Evolutionary conservation across 2,113 vertebrate genomes (phyloP).

Genomic region (Pterocles gutturalis): DNA sequence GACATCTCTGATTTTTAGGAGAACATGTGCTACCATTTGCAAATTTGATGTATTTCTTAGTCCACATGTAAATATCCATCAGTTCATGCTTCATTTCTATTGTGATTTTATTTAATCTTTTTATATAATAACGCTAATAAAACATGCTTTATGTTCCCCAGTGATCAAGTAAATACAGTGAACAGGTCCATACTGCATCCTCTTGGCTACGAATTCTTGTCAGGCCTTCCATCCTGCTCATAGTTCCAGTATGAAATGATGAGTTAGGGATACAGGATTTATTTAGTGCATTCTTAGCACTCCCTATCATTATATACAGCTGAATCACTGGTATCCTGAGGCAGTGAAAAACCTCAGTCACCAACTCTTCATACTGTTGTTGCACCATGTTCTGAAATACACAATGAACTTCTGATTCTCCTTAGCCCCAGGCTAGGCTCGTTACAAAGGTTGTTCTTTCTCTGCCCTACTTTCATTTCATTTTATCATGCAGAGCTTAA

Average conservation of each 20-base stretch:
- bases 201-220: not conserved
- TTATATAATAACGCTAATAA: not conserved
- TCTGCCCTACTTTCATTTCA: slow-evolving; percentile 67
- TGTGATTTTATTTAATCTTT: not conserved
- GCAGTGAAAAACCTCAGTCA: slow-evolving; percentile 70
- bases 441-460: slow-evolving; percentile 73
- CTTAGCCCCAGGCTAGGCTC: slow-evolving; percentile 62
- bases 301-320: slow-evolving; percentile 65
- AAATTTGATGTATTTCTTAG: not conserved
- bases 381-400: slow-evolving; percentile 60
- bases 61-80: not conserved
- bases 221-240: slow-evolving; percentile 27
- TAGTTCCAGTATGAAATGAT: slow-evolving; percentile 42
- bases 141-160: not conserved
- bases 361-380: slow-evolving; percentile 58
- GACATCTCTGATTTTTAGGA: not conserved
- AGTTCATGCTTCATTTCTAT: not conserved
- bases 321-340: slow-evolving; percentile 59
- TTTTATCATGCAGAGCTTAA: slow-evolving; percentile 72
- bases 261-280: slow-evolving; percentile 51
- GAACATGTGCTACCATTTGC: not conserved
- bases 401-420: slow-evolving; percentile 73
- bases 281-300: slow-evolving; percentile 58
- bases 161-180: not conserved
- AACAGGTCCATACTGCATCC: not conserved